Conservation (phyloP, 2,888 invertebrate genomes). For the Leptinotarsa rubiginosa region DNA sequence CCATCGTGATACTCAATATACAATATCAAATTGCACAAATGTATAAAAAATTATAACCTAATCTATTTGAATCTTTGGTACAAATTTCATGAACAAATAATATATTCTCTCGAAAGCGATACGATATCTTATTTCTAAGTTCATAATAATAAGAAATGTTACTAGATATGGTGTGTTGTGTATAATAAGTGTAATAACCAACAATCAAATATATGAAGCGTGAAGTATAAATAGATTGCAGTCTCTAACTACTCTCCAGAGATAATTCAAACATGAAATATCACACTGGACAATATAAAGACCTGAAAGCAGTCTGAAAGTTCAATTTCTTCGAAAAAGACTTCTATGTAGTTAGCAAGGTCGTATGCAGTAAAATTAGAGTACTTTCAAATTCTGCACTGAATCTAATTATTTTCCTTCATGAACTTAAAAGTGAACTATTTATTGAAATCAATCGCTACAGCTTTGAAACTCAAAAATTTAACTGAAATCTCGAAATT, state of each 20-base stretch:
- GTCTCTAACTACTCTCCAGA: background rate
- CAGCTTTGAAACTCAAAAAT: too few species aligned
- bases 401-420: too few species aligned
- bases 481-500: too few species aligned
- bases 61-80: constrained; percentile 29
- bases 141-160: constrained; percentile 14
- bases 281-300: background rate
- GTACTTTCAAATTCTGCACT: too few species aligned
- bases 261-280: background rate
- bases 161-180: constrained; percentile 1
- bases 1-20: constrained; percentile 6
- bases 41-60: constrained; percentile 13
- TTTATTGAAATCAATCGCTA: too few species aligned
- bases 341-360: too few species aligned
- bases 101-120: constrained; percentile 4
- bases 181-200: constrained; percentile 9
- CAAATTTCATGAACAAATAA: constrained; percentile 20
- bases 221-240: background rate
- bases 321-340: too few species aligned
- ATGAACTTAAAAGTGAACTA: too few species aligned
- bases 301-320: background rate
- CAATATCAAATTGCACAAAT: constrained; percentile 28
- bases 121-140: background rate
- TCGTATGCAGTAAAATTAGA: too few species aligned
- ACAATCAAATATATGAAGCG: background rate